Percentiles rank a stretch among this genome's conserved stretches.
These are phyloP conservation scores for Sterrhoptilus dennistouni DNA, from an alignment of 2,113 vertebrate genomes.

Conservation along the genomic window DNA sequence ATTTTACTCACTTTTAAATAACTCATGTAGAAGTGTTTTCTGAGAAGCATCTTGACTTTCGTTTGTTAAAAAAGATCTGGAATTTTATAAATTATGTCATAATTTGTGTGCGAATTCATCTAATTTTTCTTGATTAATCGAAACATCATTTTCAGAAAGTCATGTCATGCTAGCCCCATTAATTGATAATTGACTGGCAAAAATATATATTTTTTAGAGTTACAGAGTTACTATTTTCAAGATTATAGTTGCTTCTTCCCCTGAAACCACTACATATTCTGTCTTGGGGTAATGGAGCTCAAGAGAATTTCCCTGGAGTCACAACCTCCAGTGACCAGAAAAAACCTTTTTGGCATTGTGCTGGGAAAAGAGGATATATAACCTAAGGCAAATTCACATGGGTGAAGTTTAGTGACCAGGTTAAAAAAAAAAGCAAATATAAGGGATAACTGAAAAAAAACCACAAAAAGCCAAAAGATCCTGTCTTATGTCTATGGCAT, in stretches of 20 bases:
- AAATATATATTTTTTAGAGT: background rate
- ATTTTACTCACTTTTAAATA: background rate
- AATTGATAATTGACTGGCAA: background rate
- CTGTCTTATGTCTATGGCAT: accelerated
- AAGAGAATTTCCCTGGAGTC: background rate
- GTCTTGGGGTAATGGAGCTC: accelerated
- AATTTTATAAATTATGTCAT: background rate
- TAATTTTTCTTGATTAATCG: background rate
- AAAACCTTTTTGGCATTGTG: background rate
- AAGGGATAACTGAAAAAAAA: background rate
- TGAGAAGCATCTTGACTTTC: background rate
- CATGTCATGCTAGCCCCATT: background rate
- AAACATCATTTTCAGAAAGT: background rate
- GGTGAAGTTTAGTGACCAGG: background rate
- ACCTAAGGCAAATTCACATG: background rate
- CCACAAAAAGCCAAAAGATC: no score
- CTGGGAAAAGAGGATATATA: background rate
- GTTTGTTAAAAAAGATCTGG: background rate
- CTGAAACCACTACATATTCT: background rate
- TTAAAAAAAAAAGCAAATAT: background rate
- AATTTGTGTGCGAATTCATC: background rate
- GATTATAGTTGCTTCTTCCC: background rate
- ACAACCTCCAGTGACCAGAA: background rate
- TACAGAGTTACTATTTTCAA: background rate
- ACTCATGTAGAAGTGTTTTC: background rate